Base-by-base conservation (phyloP, 2,797 vertebrate species). In the Spatula clypeata region DNA sequence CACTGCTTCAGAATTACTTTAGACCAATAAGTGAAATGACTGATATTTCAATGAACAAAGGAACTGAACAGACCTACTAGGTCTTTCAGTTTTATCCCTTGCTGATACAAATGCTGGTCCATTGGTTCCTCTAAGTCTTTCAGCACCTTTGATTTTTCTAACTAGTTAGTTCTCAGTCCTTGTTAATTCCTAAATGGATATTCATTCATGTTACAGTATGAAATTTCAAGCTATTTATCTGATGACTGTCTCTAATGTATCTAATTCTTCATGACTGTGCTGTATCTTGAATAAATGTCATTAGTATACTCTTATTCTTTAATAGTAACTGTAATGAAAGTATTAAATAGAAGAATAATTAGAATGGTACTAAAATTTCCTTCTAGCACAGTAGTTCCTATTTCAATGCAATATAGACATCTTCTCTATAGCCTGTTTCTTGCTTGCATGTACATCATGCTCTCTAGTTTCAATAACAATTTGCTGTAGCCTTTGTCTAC, bases 51-150 rank as follows among this genome's bases (percentile, higher is more conserved):
- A 31, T 29, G 40, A 89, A 34, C 21, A 55, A 31, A 51, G 13
- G 17, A 55, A 69, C 29, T 82, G 45, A 93, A 47, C 13, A 75
- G 49, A 69, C 8, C 24, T 72, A 1, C 23, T 49, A 31, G 17
- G 36, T 92, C 31, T 13, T 72, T 38, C 55, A 58, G 15, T 40
- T 13, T 58, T 79, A n/a, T 32, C 20, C 24, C 21, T 77, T 80
- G 8, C 10, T 66, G 32, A 40, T 62, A 12, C 23, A 53, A 8
- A 3, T 62, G 53, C 57, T 86, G 53, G 90, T 51, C 31, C 32
- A 65, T 5, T 0, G 0, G 2, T 75, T 4, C 9, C 9, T 40
- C 13, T 26, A 64, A 66, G 40, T 24, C 26, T 32, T 65, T 64
- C 15, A 82, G 15, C 14, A 57, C 2, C 7, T 75, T 51, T 60